A percentile compares a stretch with the other conserved stretches of the same genome.
These are phyloP conservation scores for Crocodylus rhombifer DNA, from an alignment of 2,797 vertebrate genomes.

Conservation along the genomic window DNA sequence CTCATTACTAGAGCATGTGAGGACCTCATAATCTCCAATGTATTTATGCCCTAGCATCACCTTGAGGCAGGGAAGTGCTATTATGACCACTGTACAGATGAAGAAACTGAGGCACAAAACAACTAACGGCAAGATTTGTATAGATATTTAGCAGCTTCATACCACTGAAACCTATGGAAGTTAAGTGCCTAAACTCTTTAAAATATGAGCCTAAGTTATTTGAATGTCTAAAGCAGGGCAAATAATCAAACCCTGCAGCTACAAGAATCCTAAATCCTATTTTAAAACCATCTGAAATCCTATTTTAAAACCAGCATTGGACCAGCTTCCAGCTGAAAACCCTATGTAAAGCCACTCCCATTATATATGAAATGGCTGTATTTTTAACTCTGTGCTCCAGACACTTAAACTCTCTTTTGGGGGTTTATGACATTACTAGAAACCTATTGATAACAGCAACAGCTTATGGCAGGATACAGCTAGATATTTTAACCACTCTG, in stretches of 20 bases:
- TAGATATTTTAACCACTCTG: neutral
- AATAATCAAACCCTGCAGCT: too few relatives aligned
- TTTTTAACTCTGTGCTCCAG: neutral
- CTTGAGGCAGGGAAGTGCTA: neutral
- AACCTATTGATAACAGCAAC: neutral
- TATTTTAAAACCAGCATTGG: neutral
- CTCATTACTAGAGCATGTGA: neutral
- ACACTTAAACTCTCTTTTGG: too few relatives aligned
- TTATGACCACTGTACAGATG: too few relatives aligned
- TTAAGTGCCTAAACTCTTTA: too few relatives aligned
- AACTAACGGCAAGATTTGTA: neutral
- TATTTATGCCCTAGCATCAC: neutral
- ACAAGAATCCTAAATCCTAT: too few relatives aligned
- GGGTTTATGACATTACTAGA: neutral
- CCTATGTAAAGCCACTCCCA: neutral
- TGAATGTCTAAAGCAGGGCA: too few relatives aligned
- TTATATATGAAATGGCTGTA: too few relatives aligned
- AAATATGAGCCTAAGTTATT: too few relatives aligned
- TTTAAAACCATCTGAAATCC: too few relatives aligned
- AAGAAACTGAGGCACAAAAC: neutral
- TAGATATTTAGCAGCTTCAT: too few relatives aligned
- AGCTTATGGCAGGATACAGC: too few relatives aligned
- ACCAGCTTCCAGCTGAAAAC: neutral
- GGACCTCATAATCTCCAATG: neutral
- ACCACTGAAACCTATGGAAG: neutral